These are phyloP conservation scores for Dryoscopus gambensis DNA, from an alignment of 2,113 vertebrate genomes.

Conservation along the genomic window DNA sequence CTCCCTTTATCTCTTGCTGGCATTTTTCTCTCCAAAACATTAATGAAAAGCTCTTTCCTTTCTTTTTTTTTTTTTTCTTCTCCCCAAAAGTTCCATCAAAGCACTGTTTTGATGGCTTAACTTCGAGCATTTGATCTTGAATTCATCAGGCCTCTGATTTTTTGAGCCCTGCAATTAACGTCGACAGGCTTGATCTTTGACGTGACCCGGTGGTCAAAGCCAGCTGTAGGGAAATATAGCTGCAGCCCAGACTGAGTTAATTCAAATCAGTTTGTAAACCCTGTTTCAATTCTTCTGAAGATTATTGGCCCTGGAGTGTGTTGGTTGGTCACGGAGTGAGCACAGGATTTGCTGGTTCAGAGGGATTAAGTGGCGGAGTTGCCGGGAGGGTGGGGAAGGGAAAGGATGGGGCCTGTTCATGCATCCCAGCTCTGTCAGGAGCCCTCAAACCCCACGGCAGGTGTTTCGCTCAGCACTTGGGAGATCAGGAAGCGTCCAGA, in stretches of 20 bases:
- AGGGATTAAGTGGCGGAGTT: neutral
- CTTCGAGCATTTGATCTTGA: constrained; percentile 23
- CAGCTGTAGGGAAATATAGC: neutral
- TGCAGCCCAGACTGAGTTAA: neutral
- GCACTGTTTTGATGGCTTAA: neutral
- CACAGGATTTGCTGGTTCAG: neutral
- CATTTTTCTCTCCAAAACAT: neutral
- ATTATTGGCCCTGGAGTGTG: neutral
- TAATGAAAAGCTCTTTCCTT: neutral
- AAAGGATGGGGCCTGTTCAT: neutral
- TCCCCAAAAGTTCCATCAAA: neutral
- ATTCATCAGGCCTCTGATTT: constrained; percentile 12
- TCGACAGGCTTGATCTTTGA: neutral
- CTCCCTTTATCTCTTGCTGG: neutral
- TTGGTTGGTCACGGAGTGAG: neutral
- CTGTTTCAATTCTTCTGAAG: neutral
- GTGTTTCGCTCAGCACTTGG: neutral
- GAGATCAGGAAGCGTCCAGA: neutral
- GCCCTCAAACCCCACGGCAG: neutral
- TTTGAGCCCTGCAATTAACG: neutral
- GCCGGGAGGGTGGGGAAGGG: neutral
- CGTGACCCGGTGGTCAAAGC: neutral
- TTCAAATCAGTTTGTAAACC: neutral
- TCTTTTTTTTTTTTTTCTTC: too few species aligned
- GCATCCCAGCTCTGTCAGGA: neutral